phyloP scores from a whole-genome alignment of 92 coral and sea anemone genomes.

The Anthopleura xanthogrammica region DNA sequence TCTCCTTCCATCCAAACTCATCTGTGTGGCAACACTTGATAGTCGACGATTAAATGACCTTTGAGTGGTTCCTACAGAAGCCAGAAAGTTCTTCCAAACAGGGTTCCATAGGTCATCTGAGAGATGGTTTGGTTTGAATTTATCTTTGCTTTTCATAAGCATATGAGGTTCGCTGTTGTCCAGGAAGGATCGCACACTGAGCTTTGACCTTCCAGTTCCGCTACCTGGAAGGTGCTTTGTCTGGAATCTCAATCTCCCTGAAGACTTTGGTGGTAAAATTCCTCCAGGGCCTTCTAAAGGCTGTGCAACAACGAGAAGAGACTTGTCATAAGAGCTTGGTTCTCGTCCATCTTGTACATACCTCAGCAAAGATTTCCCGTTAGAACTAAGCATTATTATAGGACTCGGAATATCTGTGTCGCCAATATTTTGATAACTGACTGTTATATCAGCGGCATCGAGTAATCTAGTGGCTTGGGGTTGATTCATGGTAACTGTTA shows the following conservation, averaged over 20 bases:
- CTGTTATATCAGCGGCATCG: conserved; percentile 50
- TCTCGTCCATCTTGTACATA: conserved; percentile 46
- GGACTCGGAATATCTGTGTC: conserved; percentile 61
- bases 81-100: conserved; percentile 68
- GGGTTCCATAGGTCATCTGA: conserved; percentile 60
- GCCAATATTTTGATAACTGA: conserved; percentile 65
- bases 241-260: conserved; percentile 51
- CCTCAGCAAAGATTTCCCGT: conserved; percentile 27
- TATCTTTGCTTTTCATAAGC: conserved; percentile 57
- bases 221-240: conserved; percentile 21
- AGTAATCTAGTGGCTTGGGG: conserved; percentile 49
- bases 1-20: conserved; percentile 59
- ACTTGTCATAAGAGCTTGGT: conserved; percentile 28
- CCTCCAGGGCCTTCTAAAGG: conserved; percentile 77
- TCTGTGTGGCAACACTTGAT: conserved; percentile 52
- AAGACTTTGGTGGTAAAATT: conserved; percentile 62
- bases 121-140: conserved; percentile 54
- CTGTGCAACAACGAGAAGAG: conserved; percentile 48
- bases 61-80: conserved; percentile 61
- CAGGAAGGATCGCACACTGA: conserved; percentile 32
- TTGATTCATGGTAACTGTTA: conserved; percentile 41
- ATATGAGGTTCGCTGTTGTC: conserved; percentile 46
- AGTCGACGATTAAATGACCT: conserved; percentile 54
- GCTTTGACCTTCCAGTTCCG: conserved; percentile 17
- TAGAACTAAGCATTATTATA: conserved; percentile 41